phyloP scores from a whole-genome alignment of 2,888 invertebrate genomes.

The Tanypteryx hageni region DNA sequence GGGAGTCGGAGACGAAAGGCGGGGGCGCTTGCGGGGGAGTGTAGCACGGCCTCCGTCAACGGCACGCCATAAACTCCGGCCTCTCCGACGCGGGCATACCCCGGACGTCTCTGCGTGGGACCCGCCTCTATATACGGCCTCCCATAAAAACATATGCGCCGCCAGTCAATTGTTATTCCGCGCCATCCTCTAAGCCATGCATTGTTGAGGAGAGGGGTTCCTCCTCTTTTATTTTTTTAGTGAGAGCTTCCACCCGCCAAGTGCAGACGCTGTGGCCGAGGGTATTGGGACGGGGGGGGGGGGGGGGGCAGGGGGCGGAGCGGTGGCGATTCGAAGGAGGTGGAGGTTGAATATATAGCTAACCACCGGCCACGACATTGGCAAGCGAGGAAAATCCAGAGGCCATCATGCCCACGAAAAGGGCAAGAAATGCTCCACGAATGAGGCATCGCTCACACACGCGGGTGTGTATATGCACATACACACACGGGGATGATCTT shows the following conservation, averaged over 20 bases:
- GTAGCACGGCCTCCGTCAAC: neutral
- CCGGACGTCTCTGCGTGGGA: neutral
- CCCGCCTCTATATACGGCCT: conserved; percentile 15
- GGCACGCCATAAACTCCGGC: neutral
- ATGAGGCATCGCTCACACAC: neutral
- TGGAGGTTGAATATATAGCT: neutral
- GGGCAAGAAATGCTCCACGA: neutral
- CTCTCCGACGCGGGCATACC: neutral
- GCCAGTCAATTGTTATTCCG: conserved; percentile 43
- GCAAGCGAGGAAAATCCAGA: neutral
- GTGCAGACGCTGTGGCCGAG: no score
- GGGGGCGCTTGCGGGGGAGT: neutral
- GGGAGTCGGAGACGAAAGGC: neutral
- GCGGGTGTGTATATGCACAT: no score
- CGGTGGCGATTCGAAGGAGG: neutral
- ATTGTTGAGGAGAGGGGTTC: conserved; percentile 1
- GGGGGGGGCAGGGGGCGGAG: neutral
- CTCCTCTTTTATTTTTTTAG: neutral
- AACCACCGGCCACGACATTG: neutral
- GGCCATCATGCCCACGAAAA: neutral
- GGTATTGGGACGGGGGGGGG: no score
- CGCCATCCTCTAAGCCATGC: neutral
- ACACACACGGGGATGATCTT: no score
- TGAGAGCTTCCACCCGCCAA: neutral
- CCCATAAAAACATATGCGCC: conserved; percentile 42